Evolutionary conservation across 2,797 vertebrate species (phyloP), one percentile per base, ranked within the genome.

Genomic region (Oreochromis mossambicus): DNA sequence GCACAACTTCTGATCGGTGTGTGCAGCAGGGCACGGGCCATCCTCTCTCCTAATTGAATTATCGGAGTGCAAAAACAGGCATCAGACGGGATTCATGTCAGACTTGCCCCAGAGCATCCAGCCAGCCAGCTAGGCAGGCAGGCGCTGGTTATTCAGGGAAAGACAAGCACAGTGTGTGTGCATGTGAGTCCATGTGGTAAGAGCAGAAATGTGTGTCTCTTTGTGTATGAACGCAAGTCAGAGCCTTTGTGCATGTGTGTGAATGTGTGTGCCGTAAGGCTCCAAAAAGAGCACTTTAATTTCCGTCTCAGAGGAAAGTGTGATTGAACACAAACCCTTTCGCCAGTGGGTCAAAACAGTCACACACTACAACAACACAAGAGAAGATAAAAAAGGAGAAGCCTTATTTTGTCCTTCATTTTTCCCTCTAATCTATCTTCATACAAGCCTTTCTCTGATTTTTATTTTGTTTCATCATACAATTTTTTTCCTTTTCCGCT

Each of bases 61-160:
- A 96, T 95, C 90, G 77, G 87, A 93, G 93, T 93, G 93, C 88
- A 95, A 93, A 95, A 96, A 95, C 92, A 94, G 93, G 92, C 94
- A 95, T 96, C 95, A 94, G 89, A 91, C 89, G 78, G 91, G 89
- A 95, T 96, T 95, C 94, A 92, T 95, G 95, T 96, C 95, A 94
- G 92, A 96, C 92, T 84, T 92, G 91, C 92, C 95, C 95, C 88
- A 79, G 84, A 95, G 95, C 94, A 80, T 91, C 81, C 77, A 86
- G 90, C 90, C 83, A 88, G 92, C 79, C 84, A 89, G 87, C 80
- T 78, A 90, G 89, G 29, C 41, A 87, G 75, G 70, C 90, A 52
- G 83, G 81, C 83, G 24, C 83, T 92, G 91, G 87, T 93, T 92
- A 84, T 92, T 90, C 91, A 92, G 82, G 90, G 55, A 88, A 92